These are phyloP conservation scores for Acronicta psi DNA, from an alignment of 2,888 invertebrate genomes.

Conservation along the genomic window DNA sequence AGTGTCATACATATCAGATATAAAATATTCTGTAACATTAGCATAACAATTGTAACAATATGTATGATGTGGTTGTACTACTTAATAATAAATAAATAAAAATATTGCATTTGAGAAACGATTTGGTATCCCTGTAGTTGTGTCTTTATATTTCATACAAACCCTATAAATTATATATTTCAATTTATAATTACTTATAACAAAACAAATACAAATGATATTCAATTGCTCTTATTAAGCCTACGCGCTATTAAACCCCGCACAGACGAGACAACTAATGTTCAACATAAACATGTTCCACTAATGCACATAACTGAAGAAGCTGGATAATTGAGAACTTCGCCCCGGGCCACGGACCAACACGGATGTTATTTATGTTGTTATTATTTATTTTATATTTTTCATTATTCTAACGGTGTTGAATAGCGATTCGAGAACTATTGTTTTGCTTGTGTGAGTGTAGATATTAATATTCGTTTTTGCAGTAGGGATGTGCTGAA, in stretches of 20 bases:
- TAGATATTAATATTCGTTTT: constrained; percentile 40
- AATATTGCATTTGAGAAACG: too few species aligned
- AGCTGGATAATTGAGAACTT: constrained; percentile 59
- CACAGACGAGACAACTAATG: constrained; percentile 46
- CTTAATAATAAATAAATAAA: too few species aligned
- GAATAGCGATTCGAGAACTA: constrained; percentile 37
- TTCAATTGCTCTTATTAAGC: constrained; percentile 53
- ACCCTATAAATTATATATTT: constrained; percentile 18
- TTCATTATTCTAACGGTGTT: constrained; percentile 56
- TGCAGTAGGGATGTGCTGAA: too few species aligned
- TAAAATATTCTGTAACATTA: too few species aligned
- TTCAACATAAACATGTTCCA: constrained; percentile 56
- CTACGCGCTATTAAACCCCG: constrained; percentile 41
- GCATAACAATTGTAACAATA: too few species aligned
- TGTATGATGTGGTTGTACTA: too few species aligned
- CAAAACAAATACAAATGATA: constrained; percentile 46
- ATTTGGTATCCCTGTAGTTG: too few species aligned
- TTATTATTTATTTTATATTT: constrained; percentile 57
- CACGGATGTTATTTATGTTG: constrained; percentile 46
- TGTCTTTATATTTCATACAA: constrained; percentile 3
- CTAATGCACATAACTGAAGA: constrained; percentile 61
- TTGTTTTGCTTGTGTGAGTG: constrained; percentile 30
- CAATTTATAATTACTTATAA: constrained; percentile 29
- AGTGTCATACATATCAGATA: too few species aligned
- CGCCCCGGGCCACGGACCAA: constrained; percentile 50